A percentile compares a stretch with the other conserved stretches of the same genome.
Evolutionary conservation across 2,113 vertebrate genomes (phyloP).

Genomic region (Edolisoma coerulescens): DNA sequence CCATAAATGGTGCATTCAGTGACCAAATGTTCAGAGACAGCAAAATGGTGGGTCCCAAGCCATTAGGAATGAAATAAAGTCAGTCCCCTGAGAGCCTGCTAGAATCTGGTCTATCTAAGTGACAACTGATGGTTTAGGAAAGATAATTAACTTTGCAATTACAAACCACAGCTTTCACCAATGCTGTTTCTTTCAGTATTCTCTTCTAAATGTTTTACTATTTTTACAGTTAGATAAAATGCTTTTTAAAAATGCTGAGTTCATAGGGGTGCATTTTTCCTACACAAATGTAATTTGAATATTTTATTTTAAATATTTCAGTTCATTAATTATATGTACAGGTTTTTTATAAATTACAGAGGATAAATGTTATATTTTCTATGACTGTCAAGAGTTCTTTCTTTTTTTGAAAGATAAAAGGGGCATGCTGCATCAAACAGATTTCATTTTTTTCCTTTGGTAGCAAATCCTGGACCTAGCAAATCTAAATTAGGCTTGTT

Average conservation of each 20-base stretch:
- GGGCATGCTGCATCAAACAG: background rate
- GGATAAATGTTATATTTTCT: background rate
- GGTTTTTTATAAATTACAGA: slow-evolving; percentile 41
- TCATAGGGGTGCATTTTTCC: slow-evolving; percentile 56
- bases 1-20: slow-evolving; percentile 91
- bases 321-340: slow-evolving; percentile 56
- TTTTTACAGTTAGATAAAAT: slow-evolving; percentile 68
- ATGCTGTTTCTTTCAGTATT: slow-evolving; percentile 73
- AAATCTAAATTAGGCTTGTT: background rate
- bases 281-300: slow-evolving; percentile 59
- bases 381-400: background rate
- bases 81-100: slow-evolving; percentile 79
- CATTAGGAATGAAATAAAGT: slow-evolving; percentile 85
- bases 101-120: slow-evolving; percentile 87
- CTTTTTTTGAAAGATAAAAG: background rate
- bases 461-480: background rate
- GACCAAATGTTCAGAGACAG: slow-evolving; percentile 91
- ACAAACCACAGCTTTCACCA: slow-evolving; percentile 84
- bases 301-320: slow-evolving; percentile 68
- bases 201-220: slow-evolving; percentile 72
- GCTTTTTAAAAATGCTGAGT: slow-evolving; percentile 51
- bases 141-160: slow-evolving; percentile 99
- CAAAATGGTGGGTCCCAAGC: slow-evolving; percentile 85
- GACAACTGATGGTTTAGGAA: slow-evolving; percentile 96
- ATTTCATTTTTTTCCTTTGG: background rate